Evolutionary conservation across 1,140 invertebrate species (phyloP).

Genomic region (Theocolax elegans): DNA sequence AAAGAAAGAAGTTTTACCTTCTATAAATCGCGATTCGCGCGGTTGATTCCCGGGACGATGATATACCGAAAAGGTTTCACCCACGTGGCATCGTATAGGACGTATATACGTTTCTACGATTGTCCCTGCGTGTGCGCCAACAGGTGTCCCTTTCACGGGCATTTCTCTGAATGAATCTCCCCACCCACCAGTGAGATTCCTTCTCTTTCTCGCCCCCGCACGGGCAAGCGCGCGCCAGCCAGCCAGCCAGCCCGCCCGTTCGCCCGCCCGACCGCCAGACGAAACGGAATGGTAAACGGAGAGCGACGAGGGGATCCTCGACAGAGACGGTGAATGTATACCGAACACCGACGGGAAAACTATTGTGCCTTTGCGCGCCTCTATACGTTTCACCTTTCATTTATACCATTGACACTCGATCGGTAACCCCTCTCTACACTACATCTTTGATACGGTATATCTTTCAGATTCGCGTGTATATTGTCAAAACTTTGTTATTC

Average conservation of each 20-base stretch:
- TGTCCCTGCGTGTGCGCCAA: constrained; percentile 59
- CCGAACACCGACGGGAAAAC: not conserved
- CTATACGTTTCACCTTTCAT: too few relatives aligned
- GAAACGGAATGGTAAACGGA: constrained; percentile 67
- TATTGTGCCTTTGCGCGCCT: not conserved
- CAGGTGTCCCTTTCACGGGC: constrained; percentile 69
- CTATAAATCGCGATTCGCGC: too few relatives aligned
- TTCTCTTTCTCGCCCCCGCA: constrained; percentile 13
- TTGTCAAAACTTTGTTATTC: too few relatives aligned
- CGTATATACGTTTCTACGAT: constrained; percentile 58
- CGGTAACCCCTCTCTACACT: too few relatives aligned
- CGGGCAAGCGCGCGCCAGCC: constrained; percentile 60
- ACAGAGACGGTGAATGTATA: constrained; percentile 4
- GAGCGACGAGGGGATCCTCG: constrained; percentile 41
- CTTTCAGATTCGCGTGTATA: too few relatives aligned
- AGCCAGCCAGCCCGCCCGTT: constrained; percentile 62
- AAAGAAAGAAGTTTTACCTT: too few relatives aligned
- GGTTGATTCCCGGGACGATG: too few relatives aligned
- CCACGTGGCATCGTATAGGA: too few relatives aligned
- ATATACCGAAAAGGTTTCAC: too few relatives aligned
- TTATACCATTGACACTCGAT: too few relatives aligned
- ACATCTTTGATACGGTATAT: too few relatives aligned
- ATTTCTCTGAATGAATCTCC: constrained; percentile 68
- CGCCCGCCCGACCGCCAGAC: constrained; percentile 62
- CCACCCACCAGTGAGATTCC: not conserved